phyloP scores from a whole-genome alignment of 2,797 vertebrate species.

The Lepilemur ruficaudatus region DNA sequence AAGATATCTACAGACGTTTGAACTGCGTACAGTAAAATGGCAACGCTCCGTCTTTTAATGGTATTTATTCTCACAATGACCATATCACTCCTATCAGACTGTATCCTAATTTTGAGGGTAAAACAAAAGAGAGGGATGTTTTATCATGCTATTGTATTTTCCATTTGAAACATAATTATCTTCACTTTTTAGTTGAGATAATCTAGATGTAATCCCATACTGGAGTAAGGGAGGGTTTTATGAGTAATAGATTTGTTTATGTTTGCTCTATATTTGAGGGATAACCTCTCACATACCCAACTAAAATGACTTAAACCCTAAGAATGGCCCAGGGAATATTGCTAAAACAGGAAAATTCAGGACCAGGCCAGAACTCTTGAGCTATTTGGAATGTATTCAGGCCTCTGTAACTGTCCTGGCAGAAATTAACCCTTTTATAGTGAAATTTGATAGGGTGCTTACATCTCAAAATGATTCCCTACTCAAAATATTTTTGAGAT shows the following conservation, averaged over 20 bases:
- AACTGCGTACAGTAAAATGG: conserved; percentile 62
- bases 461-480: neutral
- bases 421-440: neutral
- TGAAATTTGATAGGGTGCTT: neutral
- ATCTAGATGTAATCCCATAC: neutral
- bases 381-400: neutral
- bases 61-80: conserved; percentile 69
- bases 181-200: neutral
- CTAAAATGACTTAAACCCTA: neutral
- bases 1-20: conserved; percentile 52
- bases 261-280: neutral
- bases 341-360: neutral
- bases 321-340: neutral
- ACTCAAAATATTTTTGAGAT: neutral
- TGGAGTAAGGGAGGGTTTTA: neutral
- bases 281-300: neutral
- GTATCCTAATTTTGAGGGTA: conserved; percentile 36
- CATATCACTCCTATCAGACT: conserved; percentile 17
- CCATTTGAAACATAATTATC: conserved; percentile 14
- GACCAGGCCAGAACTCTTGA: neutral
- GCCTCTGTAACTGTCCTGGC: neutral
- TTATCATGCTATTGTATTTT: neutral
- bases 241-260: neutral
- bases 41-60: conserved; percentile 62
- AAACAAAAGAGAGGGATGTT: conserved; percentile 69